Evolutionary conservation across 2,797 vertebrate genomes (phyloP).

Genomic region (Sphenodon punctatus): DNA sequence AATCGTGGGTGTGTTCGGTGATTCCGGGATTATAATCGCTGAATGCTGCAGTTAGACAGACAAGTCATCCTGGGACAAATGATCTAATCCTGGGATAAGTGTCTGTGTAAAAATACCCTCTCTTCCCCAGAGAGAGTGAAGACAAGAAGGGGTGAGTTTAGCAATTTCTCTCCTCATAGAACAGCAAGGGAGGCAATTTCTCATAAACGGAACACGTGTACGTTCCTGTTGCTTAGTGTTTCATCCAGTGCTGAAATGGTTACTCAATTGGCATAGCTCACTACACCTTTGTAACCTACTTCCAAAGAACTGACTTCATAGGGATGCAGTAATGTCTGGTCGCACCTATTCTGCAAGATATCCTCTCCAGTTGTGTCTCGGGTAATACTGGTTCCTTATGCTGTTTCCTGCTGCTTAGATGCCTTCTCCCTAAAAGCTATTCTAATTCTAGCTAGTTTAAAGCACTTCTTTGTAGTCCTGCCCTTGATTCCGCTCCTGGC

Average conservation of each 20-base stretch:
- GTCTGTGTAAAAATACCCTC: no score
- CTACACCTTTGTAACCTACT: slow-evolving; percentile 41
- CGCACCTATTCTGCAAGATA: slow-evolving; percentile 55
- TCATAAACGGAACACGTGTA: not conserved
- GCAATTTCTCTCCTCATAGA: not conserved
- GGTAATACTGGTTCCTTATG: no score
- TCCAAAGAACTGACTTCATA: slow-evolving; percentile 50
- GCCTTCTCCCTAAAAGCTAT: slow-evolving; percentile 60
- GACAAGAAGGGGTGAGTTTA: not conserved
- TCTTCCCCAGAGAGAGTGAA: not conserved
- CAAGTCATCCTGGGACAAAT: no score
- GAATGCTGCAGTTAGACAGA: no score
- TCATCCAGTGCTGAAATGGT: slow-evolving; percentile 59
- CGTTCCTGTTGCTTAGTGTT: slow-evolving; percentile 39
- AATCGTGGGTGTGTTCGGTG: no score
- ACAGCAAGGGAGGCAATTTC: not conserved
- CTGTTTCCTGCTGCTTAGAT: slow-evolving; percentile 45
- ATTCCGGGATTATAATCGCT: no score
- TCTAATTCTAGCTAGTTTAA: slow-evolving; percentile 65
- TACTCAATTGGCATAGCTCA: slow-evolving; percentile 55
- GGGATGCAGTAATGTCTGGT: slow-evolving; percentile 54
- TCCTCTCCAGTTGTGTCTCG: no score
- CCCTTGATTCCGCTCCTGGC: slow-evolving; percentile 46
- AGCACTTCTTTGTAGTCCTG: slow-evolving; percentile 63
- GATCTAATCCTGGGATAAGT: no score